A percentile compares a stretch with the other conserved stretches of the same genome.
These are phyloP conservation scores for Numida meleagris DNA, from an alignment of 2,113 vertebrate genomes.

Conservation along the genomic window DNA sequence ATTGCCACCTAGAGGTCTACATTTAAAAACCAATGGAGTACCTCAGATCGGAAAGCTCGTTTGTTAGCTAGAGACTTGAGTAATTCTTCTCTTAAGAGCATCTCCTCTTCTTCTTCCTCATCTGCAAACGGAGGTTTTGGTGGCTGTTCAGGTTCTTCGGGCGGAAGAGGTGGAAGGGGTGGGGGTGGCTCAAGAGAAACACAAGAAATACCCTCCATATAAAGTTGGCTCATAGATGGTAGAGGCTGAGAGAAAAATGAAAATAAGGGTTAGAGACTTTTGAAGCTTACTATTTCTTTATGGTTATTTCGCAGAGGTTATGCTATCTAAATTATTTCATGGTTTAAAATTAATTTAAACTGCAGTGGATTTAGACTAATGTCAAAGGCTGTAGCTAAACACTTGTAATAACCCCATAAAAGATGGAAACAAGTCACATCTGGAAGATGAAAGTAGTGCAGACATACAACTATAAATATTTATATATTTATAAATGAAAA, in stretches of 20 bases:
- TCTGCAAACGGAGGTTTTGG: conserved; percentile 97
- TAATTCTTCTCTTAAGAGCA: conserved; percentile 94
- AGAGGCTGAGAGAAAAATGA: conserved; percentile 57
- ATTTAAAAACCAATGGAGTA: conserved; percentile 50
- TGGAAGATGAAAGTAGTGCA: not conserved
- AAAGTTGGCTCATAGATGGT: conserved; percentile 76
- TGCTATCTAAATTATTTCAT: not conserved
- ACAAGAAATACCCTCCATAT: conserved; percentile 70
- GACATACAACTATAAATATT: not conserved
- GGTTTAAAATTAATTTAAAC: not conserved
- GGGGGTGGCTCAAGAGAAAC: conserved; percentile 77
- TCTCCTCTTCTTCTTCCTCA: conserved; percentile 98
- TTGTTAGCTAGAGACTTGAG: conserved; percentile 93
- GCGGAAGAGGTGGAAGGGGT: conserved; percentile 88
- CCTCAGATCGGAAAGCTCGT: conserved; percentile 84
- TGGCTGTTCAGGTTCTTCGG: conserved; percentile 88
- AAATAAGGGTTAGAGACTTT: not conserved
- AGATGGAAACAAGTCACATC: not conserved
- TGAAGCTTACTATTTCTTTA: not conserved
- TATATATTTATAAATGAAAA: too few species aligned
- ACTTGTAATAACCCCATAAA: not conserved
- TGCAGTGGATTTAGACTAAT: not conserved
- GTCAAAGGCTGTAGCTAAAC: not conserved
- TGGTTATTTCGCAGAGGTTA: not conserved
- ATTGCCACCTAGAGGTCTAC: conserved; percentile 65